These are phyloP conservation scores for Heterotilapia buettikoferi DNA, from an alignment of 2,113 vertebrate species.

Conservation along the genomic window DNA sequence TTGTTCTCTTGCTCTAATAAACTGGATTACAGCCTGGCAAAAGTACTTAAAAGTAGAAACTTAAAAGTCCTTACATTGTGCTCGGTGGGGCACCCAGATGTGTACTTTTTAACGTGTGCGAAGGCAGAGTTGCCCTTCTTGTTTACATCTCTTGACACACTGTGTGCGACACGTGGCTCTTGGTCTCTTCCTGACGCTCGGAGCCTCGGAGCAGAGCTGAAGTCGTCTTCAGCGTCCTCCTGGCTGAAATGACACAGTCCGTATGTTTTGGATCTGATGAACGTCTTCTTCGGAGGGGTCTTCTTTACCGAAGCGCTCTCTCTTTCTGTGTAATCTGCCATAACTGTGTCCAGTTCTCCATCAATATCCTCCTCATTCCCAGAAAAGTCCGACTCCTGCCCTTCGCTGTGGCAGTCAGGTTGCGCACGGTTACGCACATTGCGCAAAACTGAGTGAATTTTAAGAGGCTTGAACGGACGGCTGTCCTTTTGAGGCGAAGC, in stretches of 20 bases:
- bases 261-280: slow-evolving; percentile 43
- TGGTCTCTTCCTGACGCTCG: neutral
- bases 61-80: slow-evolving; percentile 22
- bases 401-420: slow-evolving; percentile 45
- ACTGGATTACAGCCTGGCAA: neutral
- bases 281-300: slow-evolving; percentile 9
- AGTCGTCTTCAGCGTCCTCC: slow-evolving; percentile 17
- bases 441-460: neutral
- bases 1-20: neutral
- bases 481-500: slow-evolving; percentile 1
- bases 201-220: neutral
- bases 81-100: neutral
- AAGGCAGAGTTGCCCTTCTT: slow-evolving; percentile 21
- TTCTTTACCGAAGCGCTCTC: neutral
- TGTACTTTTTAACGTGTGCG: neutral
- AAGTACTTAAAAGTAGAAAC: neutral
- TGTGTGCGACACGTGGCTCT: slow-evolving; percentile 20
- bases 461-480: slow-evolving; percentile 14
- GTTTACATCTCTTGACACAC: slow-evolving; percentile 15
- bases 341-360: slow-evolving; percentile 36
- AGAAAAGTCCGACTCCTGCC: slow-evolving; percentile 47
- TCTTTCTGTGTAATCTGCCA: slow-evolving; percentile 13
- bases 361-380: slow-evolving; percentile 40
- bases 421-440: slow-evolving; percentile 33
- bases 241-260: slow-evolving; percentile 50